A percentile compares a stretch with the other conserved stretches of the same genome.
These are phyloP conservation scores for Gadopsis bispinosus DNA, from an alignment of 2,797 vertebrate genomes.

Conservation along the genomic window DNA sequence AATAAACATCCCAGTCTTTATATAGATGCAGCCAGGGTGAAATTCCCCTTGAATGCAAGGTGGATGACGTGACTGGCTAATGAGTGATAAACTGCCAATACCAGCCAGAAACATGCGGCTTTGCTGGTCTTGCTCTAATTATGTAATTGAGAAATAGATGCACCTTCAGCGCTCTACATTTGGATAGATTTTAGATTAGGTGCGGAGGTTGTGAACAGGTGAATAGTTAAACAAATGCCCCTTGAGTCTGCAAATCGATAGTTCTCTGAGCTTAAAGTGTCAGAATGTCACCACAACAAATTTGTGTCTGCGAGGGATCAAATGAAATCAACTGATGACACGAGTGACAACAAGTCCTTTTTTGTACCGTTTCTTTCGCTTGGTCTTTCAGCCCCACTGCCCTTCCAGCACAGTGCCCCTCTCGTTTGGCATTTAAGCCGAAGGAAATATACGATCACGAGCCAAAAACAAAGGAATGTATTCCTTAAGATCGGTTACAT, in stretches of 20 bases:
- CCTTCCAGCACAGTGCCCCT: not conserved
- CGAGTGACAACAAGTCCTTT: constrained; percentile 9
- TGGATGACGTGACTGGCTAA: not conserved
- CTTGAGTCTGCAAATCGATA: constrained; percentile 43
- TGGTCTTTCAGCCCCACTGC: not conserved
- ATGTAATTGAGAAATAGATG: constrained; percentile 17
- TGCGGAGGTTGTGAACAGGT: not conserved
- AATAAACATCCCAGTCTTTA: constrained; percentile 10
- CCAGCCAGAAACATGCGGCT: not conserved
- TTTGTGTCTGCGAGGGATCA: constrained; percentile 15
- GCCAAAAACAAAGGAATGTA: not conserved
- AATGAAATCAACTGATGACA: constrained; percentile 31
- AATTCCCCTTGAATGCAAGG: not conserved
- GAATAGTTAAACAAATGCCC: constrained; percentile 46
- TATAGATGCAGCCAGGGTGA: not conserved
- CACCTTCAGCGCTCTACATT: constrained; percentile 1
- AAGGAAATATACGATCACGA: not conserved
- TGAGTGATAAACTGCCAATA: not conserved
- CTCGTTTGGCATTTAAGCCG: not conserved
- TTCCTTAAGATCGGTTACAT: not conserved
- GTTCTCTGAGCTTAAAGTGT: constrained; percentile 10
- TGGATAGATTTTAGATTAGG: constrained; percentile 47
- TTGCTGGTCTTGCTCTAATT: constrained; percentile 19
- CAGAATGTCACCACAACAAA: constrained; percentile 34
- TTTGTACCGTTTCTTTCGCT: constrained; percentile 17